A percentile compares a stretch with the other conserved stretches of the same genome.
Conservation (phyloP, 2,113 vertebrate genomes). For the Connochaetes taurinus region DNA sequence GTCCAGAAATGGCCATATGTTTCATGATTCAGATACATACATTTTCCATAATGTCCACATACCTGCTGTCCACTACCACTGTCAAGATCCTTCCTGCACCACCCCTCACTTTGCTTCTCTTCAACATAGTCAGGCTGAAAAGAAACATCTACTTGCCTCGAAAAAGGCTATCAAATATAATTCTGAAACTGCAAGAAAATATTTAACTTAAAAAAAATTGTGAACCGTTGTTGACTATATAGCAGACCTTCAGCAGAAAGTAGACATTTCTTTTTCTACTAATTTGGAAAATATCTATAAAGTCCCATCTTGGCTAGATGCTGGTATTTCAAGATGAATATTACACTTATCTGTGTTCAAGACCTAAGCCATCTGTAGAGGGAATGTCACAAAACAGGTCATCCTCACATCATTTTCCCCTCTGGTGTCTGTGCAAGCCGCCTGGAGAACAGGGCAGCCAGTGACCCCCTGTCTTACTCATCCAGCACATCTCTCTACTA, state of each 20-base stretch:
- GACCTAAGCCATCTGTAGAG: too few relatives aligned
- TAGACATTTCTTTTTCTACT: not conserved
- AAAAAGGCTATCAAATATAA: not conserved
- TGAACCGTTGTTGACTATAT: not conserved
- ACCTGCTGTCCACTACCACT: not conserved
- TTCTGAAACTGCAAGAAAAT: not conserved
- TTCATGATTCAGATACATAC: not conserved
- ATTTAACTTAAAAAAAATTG: not conserved
- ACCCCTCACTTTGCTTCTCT: not conserved
- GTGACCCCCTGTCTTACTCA: not conserved
- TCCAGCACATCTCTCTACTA: not conserved
- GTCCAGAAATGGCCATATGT: not conserved
- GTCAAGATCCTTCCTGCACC: not conserved
- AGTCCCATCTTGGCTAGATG: not conserved
- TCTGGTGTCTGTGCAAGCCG: rapidly evolving
- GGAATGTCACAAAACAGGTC: not conserved
- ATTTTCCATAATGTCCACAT: not conserved
- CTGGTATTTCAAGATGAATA: not conserved
- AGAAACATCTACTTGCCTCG: not conserved
- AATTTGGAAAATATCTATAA: not conserved
- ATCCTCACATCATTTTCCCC: not conserved
- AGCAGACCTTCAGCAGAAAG: not conserved
- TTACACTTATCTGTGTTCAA: not conserved
- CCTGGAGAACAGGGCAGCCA: not conserved
- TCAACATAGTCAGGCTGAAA: not conserved